Percentiles rank a stretch among this genome's conserved stretches.
Conservation (phyloP, 1,140 invertebrate species). For the Gonatopus flavifemur region DNA sequence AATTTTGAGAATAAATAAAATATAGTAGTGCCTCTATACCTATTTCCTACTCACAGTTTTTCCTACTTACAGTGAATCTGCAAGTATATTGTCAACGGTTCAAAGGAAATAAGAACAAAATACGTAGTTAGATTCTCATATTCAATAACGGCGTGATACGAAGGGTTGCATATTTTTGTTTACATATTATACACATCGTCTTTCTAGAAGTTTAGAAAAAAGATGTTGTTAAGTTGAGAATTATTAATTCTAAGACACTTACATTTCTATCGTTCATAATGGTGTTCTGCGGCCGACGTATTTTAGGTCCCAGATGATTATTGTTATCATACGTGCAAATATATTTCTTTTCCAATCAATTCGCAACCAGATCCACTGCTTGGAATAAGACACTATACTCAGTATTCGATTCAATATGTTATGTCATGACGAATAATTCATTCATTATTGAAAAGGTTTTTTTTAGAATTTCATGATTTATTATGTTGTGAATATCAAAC, state of each 20-base stretch:
- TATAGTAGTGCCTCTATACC: too few species aligned
- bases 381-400: too few species aligned
- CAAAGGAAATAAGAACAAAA: background rate
- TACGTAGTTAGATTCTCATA: constrained; percentile 14
- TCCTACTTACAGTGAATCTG: too few species aligned
- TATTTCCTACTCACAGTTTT: too few species aligned
- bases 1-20: too few species aligned
- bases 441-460: too few species aligned
- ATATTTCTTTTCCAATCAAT: constrained; percentile 1
- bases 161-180: constrained; percentile 20
- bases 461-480: too few species aligned
- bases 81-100: too few species aligned
- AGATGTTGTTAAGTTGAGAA: constrained; percentile 5
- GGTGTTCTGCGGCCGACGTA: constrained; percentile 25
- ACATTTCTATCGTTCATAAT: constrained; percentile 15
- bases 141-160: constrained; percentile 23
- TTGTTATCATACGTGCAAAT: constrained; percentile 8
- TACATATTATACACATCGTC: constrained; percentile 10
- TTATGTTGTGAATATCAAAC: too few species aligned
- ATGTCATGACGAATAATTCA: too few species aligned
- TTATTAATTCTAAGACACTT: constrained; percentile 11
- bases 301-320: constrained; percentile 37
- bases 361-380: background rate
- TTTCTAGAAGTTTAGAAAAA: constrained; percentile 9
- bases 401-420: too few species aligned